Percentiles rank a stretch among this genome's conserved stretches.
Evolutionary conservation across 2,113 vertebrate genomes (phyloP).

Genomic region (Pseudopodoces humilis): DNA sequence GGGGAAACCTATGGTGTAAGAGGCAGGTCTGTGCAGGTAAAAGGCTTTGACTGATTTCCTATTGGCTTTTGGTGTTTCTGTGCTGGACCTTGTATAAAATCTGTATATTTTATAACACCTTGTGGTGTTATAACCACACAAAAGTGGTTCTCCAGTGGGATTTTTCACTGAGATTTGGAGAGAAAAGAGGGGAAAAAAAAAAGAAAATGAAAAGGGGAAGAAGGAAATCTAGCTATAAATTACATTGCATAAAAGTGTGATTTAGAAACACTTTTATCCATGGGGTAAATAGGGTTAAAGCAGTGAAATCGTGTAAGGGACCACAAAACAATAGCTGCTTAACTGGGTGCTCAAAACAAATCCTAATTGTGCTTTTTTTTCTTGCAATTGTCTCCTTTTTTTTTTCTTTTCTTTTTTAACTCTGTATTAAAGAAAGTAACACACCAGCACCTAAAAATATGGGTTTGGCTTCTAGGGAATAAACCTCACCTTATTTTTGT

Average conservation of each 20-base stretch:
- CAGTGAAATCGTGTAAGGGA: not conserved
- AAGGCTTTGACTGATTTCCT: not conserved
- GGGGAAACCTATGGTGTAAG: not conserved
- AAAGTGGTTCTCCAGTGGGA: not conserved
- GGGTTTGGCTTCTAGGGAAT: not conserved
- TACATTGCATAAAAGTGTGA: not conserved
- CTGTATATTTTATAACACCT: not conserved
- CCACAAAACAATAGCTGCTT: not conserved
- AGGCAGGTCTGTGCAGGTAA: not conserved
- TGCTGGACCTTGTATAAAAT: not conserved
- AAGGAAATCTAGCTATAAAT: not conserved
- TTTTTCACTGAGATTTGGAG: not conserved
- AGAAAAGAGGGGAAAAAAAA: rapidly evolving
- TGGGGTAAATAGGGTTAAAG: not conserved
- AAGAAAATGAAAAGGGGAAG: rapidly evolving
- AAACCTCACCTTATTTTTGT: not conserved
- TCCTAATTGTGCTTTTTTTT: not conserved
- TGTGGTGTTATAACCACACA: too few species aligned
- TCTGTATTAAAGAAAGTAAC: not conserved
- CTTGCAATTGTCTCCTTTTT: not conserved
- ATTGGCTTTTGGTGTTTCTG: not conserved
- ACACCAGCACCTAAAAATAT: not conserved
- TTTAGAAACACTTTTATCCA: not conserved
- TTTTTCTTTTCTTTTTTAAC: not conserved
- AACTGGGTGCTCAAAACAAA: not conserved